Percentiles rank a stretch among this genome's conserved stretches.
These are phyloP conservation scores for Hemiprocne comata DNA, from an alignment of 2,113 vertebrate genomes.

Conservation along the genomic window DNA sequence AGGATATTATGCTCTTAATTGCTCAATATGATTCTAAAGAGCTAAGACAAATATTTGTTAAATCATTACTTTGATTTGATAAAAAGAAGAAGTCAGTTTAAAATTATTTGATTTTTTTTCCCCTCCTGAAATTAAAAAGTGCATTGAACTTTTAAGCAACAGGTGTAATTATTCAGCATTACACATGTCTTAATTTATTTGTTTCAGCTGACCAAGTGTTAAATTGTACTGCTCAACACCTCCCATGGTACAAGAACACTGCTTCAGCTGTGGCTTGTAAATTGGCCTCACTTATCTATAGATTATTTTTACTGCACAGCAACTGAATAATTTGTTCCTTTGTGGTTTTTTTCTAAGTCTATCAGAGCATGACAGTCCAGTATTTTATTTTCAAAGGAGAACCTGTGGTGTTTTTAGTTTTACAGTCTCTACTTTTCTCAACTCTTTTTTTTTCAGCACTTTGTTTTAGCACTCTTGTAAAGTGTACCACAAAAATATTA, in stretches of 20 bases:
- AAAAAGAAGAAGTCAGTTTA: conserved; percentile 7
- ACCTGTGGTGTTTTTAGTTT: conserved; percentile 22
- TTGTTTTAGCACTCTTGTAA: background rate
- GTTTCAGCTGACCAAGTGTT: conserved; percentile 51
- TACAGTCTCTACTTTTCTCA: background rate
- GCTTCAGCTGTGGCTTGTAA: conserved; percentile 36
- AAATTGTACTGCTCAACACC: conserved; percentile 54
- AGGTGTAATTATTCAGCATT: conserved; percentile 58
- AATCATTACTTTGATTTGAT: background rate
- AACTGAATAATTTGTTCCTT: conserved; percentile 59
- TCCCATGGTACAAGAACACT: conserved; percentile 16
- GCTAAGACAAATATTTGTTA: background rate
- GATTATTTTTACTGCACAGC: conserved; percentile 43
- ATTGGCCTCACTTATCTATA: conserved; percentile 45
- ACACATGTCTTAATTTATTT: conserved; percentile 39
- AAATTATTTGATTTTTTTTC: background rate
- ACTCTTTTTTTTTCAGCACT: background rate
- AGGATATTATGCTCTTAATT: background rate
- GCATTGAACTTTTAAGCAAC: conserved; percentile 34
- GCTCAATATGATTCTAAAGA: background rate
- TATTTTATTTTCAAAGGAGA: conserved; percentile 26
- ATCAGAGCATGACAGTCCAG: conserved; percentile 8
- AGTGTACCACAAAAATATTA: background rate
- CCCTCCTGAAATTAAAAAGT: background rate
- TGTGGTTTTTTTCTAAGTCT: conserved; percentile 41